phyloP scores from a whole-genome alignment of 2,888 invertebrate genomes.

The Noctuana brunneofusca region DNA sequence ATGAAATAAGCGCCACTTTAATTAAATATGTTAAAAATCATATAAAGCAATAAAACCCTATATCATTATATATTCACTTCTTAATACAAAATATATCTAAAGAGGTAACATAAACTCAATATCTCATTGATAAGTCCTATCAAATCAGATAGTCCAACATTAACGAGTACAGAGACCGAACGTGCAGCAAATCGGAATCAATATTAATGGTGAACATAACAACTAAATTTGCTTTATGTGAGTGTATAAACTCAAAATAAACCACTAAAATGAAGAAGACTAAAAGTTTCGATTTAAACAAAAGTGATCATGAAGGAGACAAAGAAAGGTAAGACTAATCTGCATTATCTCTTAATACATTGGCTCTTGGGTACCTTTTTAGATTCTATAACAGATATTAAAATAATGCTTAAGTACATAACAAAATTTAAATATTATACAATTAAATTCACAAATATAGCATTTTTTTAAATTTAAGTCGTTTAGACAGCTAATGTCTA shows the following conservation, averaged over 20 bases:
- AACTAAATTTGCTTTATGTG: background rate
- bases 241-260: background rate
- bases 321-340: constrained; percentile 25
- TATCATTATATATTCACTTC: background rate
- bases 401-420: too few species aligned
- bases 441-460: too few species aligned
- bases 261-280: constrained; percentile 10
- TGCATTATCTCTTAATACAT: background rate
- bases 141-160: constrained; percentile 33
- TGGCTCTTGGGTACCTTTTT: background rate
- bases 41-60: background rate
- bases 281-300: constrained; percentile 25
- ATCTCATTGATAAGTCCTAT: constrained; percentile 33
- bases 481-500: too few species aligned
- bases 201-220: constrained; percentile 21
- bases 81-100: constrained; percentile 13
- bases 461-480: too few species aligned
- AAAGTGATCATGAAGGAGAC: constrained; percentile 7
- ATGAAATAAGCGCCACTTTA: background rate
- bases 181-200: constrained; percentile 1
- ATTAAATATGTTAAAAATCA: background rate
- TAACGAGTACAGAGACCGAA: constrained; percentile 16
- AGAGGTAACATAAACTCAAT: constrained; percentile 28
- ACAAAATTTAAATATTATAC: too few species aligned
- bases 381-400: background rate